phyloP scores from a whole-genome alignment of 1,140 invertebrate genomes.

The Lasaia peninsularis region DNA sequence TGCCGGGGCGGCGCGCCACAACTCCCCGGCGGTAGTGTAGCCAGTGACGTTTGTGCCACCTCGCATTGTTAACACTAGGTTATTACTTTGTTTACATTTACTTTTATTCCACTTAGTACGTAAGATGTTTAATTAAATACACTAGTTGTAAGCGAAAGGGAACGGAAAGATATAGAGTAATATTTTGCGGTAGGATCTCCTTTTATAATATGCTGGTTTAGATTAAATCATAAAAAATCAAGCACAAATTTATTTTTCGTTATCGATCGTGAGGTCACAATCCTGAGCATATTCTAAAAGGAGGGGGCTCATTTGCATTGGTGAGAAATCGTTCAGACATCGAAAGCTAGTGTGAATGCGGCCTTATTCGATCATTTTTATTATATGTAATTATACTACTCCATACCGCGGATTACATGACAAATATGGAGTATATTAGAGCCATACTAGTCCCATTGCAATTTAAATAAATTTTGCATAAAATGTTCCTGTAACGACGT shows the following conservation, averaged over 20 bases:
- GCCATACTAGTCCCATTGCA: constrained; percentile 72
- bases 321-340: constrained; percentile 54
- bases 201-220: constrained; percentile 46
- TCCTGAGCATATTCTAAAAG: constrained; percentile 52
- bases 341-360: constrained; percentile 66
- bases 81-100: constrained; percentile 39
- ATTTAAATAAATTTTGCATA: constrained; percentile 69
- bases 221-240: not conserved
- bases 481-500: constrained; percentile 74
- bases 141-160: constrained; percentile 51
- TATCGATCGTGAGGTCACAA: constrained; percentile 47
- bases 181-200: constrained; percentile 37
- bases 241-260: constrained; percentile 34
- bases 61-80: constrained; percentile 51
- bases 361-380: constrained; percentile 56
- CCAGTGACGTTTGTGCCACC: constrained; percentile 56
- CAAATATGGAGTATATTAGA: constrained; percentile 51
- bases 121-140: constrained; percentile 58
- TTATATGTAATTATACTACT: constrained; percentile 41
- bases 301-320: constrained; percentile 61
- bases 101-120: constrained; percentile 64
- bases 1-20: not conserved
- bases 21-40: constrained; percentile 30
- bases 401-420: constrained; percentile 46
- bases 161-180: constrained; percentile 36